These are phyloP conservation scores for Sebastes baramenuke DNA, from an alignment of 2,797 vertebrate species.

Conservation along the genomic window DNA sequence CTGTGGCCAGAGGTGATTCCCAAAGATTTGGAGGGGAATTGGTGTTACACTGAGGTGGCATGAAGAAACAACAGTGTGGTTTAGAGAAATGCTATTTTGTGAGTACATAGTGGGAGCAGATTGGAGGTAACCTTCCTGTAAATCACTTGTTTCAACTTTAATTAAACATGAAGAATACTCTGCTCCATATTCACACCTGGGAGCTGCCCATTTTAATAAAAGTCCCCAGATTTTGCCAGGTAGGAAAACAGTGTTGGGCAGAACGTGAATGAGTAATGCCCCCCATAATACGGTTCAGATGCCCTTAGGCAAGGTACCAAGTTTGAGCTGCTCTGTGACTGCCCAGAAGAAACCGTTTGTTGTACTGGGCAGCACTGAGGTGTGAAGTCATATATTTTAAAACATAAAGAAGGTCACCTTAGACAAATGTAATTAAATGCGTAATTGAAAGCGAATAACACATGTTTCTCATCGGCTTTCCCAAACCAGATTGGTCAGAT, in stretches of 20 bases:
- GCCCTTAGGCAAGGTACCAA: background rate
- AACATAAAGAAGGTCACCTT: conserved; percentile 16
- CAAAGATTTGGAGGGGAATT: conserved; percentile 30
- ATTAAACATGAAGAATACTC: background rate
- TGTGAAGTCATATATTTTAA: conserved; percentile 42
- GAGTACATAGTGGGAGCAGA: background rate
- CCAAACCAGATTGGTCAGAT: background rate
- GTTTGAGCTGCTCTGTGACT: background rate
- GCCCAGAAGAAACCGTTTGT: background rate
- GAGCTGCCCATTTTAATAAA: conserved; percentile 19
- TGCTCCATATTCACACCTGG: background rate
- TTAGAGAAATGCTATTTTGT: background rate
- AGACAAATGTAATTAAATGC: conserved; percentile 36
- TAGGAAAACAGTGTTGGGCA: background rate
- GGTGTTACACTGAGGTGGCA: conserved; percentile 24
- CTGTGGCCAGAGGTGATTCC: conserved; percentile 33
- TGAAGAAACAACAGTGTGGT: background rate
- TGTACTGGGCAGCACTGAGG: conserved; percentile 3
- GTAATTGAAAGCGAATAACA: conserved; percentile 8
- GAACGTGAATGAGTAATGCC: background rate
- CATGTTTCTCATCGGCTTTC: background rate
- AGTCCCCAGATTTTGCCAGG: background rate
- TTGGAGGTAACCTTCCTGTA: too few relatives aligned
- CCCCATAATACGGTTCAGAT: background rate
- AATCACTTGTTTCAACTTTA: background rate